A percentile compares a stretch with the other conserved stretches of the same genome.
Evolutionary conservation across 1,140 invertebrate genomes (phyloP).

Genomic region (Luehdorfia chinensis): DNA sequence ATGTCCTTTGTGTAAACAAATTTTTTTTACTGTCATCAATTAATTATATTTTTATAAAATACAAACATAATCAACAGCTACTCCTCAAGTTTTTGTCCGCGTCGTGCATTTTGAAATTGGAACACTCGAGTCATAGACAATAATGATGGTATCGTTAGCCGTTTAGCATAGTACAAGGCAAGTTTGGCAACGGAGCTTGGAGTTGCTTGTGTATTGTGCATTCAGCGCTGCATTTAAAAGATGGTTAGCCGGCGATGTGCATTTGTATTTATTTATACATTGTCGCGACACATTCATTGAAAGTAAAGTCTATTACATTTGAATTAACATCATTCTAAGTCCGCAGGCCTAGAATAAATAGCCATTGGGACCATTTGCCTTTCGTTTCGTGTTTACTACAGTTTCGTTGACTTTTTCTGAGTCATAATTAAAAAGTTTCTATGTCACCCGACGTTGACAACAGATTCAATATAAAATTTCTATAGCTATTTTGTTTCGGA

Average conservation of each 20-base stretch:
- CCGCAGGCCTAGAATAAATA: neutral
- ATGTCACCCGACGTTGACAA: too few species aligned
- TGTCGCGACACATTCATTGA: slow-evolving; percentile 13
- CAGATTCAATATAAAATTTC: too few species aligned
- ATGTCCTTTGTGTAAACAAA: too few species aligned
- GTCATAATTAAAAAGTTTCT: too few species aligned
- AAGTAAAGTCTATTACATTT: slow-evolving; percentile 4
- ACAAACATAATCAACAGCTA: too few species aligned
- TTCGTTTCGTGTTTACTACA: too few species aligned
- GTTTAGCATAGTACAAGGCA: slow-evolving; percentile 69
- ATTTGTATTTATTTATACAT: slow-evolving; percentile 12
- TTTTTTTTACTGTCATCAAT: too few species aligned
- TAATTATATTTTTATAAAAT: too few species aligned
- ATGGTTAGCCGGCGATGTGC: neutral
- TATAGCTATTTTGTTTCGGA: too few species aligned
- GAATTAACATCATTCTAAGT: neutral
- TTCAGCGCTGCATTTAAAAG: slow-evolving; percentile 4
- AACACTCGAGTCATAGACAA: slow-evolving; percentile 63
- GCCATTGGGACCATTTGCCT: too few species aligned
- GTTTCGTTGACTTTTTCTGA: too few species aligned
- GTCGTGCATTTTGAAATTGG: slow-evolving; percentile 70
- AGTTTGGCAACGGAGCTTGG: slow-evolving; percentile 47
- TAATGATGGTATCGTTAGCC: slow-evolving; percentile 70
- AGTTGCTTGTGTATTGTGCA: slow-evolving; percentile 5
- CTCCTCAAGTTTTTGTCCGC: slow-evolving; percentile 25